Percentiles rank a stretch among this genome's conserved stretches.
These are phyloP conservation scores for Miltochrista miniata DNA, from an alignment of 2,888 invertebrate genomes.

Conservation along the genomic window DNA sequence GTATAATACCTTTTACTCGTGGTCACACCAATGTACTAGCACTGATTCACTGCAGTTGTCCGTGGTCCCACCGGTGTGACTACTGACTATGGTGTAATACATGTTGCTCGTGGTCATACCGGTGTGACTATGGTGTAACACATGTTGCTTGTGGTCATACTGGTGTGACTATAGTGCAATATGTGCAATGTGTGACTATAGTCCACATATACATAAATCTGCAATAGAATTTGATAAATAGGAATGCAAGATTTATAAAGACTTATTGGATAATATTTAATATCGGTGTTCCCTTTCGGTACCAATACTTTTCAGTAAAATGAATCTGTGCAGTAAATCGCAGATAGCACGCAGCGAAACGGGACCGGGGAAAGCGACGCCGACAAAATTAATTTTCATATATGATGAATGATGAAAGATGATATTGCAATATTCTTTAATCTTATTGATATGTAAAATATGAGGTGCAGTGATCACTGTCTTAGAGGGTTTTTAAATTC, in stretches of 20 bases:
- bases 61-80: too few species aligned
- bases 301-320: conserved; percentile 63
- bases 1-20: too few species aligned
- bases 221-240: conserved; percentile 25
- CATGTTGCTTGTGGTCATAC: too few species aligned
- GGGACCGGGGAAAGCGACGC: conserved; percentile 54
- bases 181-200: too few species aligned
- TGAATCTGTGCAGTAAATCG: conserved; percentile 70
- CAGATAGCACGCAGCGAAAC: conserved; percentile 63
- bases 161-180: too few species aligned
- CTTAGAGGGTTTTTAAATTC: conserved; percentile 19
- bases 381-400: conserved; percentile 71
- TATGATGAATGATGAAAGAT: conserved; percentile 81
- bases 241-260: conserved; percentile 2
- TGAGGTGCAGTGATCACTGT: conserved; percentile 43
- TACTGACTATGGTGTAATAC: too few species aligned
- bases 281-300: conserved; percentile 51
- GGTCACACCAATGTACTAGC: too few species aligned
- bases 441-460: conserved; percentile 51
- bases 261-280: conserved; percentile 54
- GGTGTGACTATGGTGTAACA: too few species aligned
- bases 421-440: conserved; percentile 72
- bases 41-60: too few species aligned
- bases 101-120: too few species aligned
- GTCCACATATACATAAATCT: background rate